Conservation (phyloP, 2,797 vertebrate genomes). For the Eremophila alpestris region DNA sequence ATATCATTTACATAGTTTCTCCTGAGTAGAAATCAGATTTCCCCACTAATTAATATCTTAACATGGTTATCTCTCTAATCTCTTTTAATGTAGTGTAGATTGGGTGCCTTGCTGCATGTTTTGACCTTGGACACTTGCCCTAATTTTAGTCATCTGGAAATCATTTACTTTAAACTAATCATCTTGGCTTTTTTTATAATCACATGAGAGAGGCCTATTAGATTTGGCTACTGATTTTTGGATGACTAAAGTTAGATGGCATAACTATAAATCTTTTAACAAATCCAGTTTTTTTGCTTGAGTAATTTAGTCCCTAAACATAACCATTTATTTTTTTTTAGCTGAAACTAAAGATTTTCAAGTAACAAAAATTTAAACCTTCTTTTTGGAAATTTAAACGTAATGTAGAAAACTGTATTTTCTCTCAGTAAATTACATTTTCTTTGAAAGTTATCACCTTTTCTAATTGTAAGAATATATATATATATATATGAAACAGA, state of each 20-base stretch:
- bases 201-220: not conserved
- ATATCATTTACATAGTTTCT: not conserved
- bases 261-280: not conserved
- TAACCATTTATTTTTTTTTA: not conserved
- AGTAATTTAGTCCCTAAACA: not conserved
- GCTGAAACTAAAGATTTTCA: not conserved
- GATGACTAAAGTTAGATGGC: not conserved
- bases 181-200: not conserved
- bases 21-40: not conserved
- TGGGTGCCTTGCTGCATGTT: not conserved
- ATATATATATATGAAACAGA: not conserved
- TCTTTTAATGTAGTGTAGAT: not conserved
- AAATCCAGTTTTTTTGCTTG: not conserved
- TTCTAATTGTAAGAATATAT: not conserved
- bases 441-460: conserved; percentile 5
- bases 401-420: not conserved
- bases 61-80: not conserved
- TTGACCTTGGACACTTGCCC: not conserved
- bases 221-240: not conserved
- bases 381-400: not conserved
- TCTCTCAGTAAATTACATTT: not conserved
- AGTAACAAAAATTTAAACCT: not conserved
- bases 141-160: not conserved
- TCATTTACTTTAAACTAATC: not conserved
- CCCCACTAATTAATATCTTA: not conserved